Conservation (phyloP, 2,888 invertebrate species). For the Hypolimnas misippus region DNA sequence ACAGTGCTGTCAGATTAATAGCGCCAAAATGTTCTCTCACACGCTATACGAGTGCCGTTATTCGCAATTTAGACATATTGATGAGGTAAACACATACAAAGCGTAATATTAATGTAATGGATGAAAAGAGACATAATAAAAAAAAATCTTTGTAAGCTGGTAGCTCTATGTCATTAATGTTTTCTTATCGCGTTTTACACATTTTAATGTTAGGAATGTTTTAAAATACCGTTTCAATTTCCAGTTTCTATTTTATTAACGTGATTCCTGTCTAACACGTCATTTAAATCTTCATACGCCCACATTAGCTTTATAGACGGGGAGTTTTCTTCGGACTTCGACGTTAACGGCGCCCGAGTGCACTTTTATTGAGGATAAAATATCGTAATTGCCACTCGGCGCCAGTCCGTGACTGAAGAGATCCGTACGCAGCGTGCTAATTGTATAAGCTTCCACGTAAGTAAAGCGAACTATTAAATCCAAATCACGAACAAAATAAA, state of each 20-base stretch:
- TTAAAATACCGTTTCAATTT: not conserved
- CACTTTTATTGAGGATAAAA: constrained; percentile 81
- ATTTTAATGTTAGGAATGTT: not conserved
- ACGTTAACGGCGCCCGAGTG: constrained; percentile 71
- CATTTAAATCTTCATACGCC: constrained; percentile 79
- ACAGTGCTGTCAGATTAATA: constrained; percentile 78
- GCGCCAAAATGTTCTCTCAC: constrained; percentile 79
- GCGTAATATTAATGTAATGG: not conserved
- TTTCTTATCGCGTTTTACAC: not conserved
- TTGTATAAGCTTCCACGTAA: constrained; percentile 52
- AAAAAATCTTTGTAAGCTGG: not conserved
- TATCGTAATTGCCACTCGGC: constrained; percentile 78
- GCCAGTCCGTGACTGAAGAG: constrained; percentile 72
- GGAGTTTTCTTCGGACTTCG: constrained; percentile 60
- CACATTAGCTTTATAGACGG: constrained; percentile 79
- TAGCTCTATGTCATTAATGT: not conserved
- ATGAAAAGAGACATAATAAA: not conserved
- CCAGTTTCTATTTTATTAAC: not conserved
- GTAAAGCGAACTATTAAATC: not conserved
- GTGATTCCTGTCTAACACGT: constrained; percentile 51
- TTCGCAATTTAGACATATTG: constrained; percentile 60
- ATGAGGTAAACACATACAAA: constrained; percentile 64
- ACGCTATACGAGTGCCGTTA: constrained; percentile 68
- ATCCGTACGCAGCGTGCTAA: constrained; percentile 69
- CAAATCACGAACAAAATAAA: not conserved